Conservation (phyloP, 2,797 vertebrate genomes). For the Amphiprion clarkii region DNA sequence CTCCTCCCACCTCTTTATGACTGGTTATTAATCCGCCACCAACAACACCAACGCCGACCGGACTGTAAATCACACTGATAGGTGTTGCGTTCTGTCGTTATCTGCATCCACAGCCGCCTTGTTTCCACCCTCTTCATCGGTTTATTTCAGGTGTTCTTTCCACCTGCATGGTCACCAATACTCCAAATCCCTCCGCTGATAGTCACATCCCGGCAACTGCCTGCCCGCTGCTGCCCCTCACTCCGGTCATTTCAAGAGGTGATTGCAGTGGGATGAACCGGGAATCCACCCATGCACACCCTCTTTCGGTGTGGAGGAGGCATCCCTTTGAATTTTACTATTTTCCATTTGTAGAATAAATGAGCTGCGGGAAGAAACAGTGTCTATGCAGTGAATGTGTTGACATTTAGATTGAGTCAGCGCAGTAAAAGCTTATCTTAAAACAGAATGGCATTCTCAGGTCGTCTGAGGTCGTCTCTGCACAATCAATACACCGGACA, state of each 20-base stretch:
- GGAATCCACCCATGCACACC: slow-evolving; percentile 65
- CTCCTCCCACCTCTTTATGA: slow-evolving; percentile 77
- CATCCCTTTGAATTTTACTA: slow-evolving; percentile 38
- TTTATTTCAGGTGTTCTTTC: slow-evolving; percentile 74
- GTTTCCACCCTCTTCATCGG: slow-evolving; percentile 66
- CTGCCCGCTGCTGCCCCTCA: slow-evolving; percentile 45
- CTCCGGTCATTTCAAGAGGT: slow-evolving; percentile 50
- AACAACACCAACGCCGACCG: slow-evolving; percentile 54
- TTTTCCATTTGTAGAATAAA: slow-evolving; percentile 39
- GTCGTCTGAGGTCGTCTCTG: not conserved
- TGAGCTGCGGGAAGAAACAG: not conserved
- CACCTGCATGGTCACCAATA: slow-evolving; percentile 70
- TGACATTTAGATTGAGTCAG: not conserved
- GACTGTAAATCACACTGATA: slow-evolving; percentile 81
- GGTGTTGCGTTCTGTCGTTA: slow-evolving; percentile 69
- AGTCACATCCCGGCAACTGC: slow-evolving; percentile 53
- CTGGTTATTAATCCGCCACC: slow-evolving; percentile 78
- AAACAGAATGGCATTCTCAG: not conserved
- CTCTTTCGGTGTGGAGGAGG: slow-evolving; percentile 75
- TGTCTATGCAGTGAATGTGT: not conserved
- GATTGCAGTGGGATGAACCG: slow-evolving; percentile 47
- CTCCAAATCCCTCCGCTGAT: slow-evolving; percentile 49
- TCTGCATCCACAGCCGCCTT: slow-evolving; percentile 80
- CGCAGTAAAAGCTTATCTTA: not conserved
- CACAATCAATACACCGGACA: not conserved